Evolutionary conservation across 2,797 vertebrate genomes (phyloP), one percentile per base, ranked within the genome.

Genomic region (Oophaga sylvatica): DNA sequence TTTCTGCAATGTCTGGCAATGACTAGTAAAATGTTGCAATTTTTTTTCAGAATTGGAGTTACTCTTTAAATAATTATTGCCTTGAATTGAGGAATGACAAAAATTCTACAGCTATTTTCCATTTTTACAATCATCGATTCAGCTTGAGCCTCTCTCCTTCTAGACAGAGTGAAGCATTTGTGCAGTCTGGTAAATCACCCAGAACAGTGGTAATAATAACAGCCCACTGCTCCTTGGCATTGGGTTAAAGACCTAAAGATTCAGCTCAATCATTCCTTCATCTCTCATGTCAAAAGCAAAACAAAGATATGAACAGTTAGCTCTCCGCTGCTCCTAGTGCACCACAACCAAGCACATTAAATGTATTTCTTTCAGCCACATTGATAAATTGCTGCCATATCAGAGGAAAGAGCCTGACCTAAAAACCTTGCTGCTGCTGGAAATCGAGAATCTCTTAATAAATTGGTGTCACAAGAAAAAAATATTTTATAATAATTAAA

Each of bases 211-310:
- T 77, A 87, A 86, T 86, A 86, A 86, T 80, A 86, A 26, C 84
- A 79, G 45, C 75, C 62, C 26, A 53, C 41, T 31, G 84, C 76
- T 71, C 76, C 80, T 68, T 80, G 86, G 80, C 81, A 65, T 68
- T 78, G 65, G 80, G 80, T 83, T 83, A 87, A 87, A 87, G 53
- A 78, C 57, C 81, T 35, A 57, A 62, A 68, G 62, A 87, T 78
- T 56, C 63, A 57, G n/a, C 80, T 87, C 63, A 87, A 87, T 87
- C 80, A 87, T 59, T 78, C 48, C 70, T 87, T 81, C 82, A 88
- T 88, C 87, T 84, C 76, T 88, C 17, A 60, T 73, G 87, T 84
- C 87, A 88, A 85, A 84, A 57, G 76, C 15, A 77, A 78, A 87
- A 84, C 70, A 59, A 67, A 83, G 76, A 63, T 63, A 75, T 71